Evolutionary conservation across 2,113 vertebrate species (phyloP).

Genomic region (Podiceps cristatus): DNA sequence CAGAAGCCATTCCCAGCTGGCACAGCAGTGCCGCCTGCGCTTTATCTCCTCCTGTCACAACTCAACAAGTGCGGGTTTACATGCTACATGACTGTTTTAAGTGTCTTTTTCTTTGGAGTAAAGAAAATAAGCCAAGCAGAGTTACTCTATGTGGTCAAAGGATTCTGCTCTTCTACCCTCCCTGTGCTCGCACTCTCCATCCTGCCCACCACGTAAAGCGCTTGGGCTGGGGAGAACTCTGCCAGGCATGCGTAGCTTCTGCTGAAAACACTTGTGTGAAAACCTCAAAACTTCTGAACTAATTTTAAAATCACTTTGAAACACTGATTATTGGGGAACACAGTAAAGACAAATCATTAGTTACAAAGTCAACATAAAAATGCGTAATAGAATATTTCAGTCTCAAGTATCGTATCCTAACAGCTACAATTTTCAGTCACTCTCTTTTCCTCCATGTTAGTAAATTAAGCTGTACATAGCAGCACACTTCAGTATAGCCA

Average conservation of each 20-base stretch:
- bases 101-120: not conserved
- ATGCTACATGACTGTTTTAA: not conserved
- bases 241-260: rapidly evolving
- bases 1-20: not conserved
- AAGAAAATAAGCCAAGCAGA: not conserved
- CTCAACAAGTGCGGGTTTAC: not conserved
- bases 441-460: not conserved
- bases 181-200: not conserved
- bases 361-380: not conserved
- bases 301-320: not conserved
- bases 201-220: not conserved
- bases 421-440: not conserved
- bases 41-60: slow-evolving; percentile 1
- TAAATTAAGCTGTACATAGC: not conserved
- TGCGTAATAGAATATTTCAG: not conserved
- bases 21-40: not conserved
- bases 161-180: not conserved
- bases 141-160: not conserved
- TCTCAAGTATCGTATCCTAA: not conserved
- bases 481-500: not conserved
- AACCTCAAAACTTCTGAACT: not conserved
- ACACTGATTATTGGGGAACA: not conserved
- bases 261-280: not conserved
- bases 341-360: not conserved
- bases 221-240: not conserved